A percentile compares a stretch with the other conserved stretches of the same genome.
phyloP scores from a whole-genome alignment of 2,113 vertebrate species.

The Zeus faber region DNA sequence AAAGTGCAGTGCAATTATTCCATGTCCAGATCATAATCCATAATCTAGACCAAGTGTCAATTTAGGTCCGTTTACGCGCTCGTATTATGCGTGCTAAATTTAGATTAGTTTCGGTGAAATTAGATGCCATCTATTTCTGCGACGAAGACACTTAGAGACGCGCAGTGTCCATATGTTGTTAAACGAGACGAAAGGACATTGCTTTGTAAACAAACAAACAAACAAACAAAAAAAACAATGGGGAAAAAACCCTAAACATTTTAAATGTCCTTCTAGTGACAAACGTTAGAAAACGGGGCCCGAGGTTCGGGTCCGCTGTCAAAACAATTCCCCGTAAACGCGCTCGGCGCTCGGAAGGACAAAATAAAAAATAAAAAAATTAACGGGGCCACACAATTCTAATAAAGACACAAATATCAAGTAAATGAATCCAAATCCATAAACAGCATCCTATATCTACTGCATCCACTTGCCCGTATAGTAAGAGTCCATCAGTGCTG shows the following conservation, averaged over 20 bases:
- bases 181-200: neutral
- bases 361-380: neutral
- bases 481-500: constrained; percentile 62
- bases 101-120: no score
- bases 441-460: neutral
- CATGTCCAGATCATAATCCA: neutral
- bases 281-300: constrained; percentile 52
- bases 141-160: constrained; percentile 27
- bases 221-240: accelerated
- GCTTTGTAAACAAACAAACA: neutral
- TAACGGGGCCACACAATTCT: neutral
- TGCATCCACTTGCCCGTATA: constrained; percentile 69
- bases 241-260: neutral
- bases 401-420: neutral
- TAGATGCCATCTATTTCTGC: constrained; percentile 39
- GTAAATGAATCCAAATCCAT: no score
- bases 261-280: no score
- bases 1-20: neutral
- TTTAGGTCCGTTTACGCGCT: constrained; percentile 27
- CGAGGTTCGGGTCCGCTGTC: constrained; percentile 36
- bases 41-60: constrained; percentile 13
- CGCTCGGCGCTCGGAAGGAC: constrained; percentile 44
- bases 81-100: constrained; percentile 51
- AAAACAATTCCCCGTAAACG: constrained; percentile 55
- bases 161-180: constrained; percentile 1